A percentile compares a stretch with the other conserved stretches of the same genome.
These are phyloP conservation scores for Ectemnius cavifrons DNA, from an alignment of 2,888 invertebrate species.

Conservation along the genomic window DNA sequence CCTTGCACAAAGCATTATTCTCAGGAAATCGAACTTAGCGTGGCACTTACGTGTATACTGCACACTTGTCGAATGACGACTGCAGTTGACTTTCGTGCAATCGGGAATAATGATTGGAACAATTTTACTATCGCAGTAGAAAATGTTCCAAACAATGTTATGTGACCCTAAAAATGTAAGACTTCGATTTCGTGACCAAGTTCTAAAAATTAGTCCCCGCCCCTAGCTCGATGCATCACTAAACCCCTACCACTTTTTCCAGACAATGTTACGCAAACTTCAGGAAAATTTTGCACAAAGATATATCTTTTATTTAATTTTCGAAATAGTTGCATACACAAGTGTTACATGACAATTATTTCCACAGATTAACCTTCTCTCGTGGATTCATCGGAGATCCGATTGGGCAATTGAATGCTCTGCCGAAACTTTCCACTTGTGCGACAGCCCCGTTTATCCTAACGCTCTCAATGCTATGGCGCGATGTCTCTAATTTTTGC, in stretches of 20 bases:
- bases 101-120: too few relatives aligned
- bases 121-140: too few relatives aligned
- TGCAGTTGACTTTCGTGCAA: too few relatives aligned
- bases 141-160: too few relatives aligned
- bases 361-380: background rate
- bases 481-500: background rate
- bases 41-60: too few relatives aligned
- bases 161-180: too few relatives aligned
- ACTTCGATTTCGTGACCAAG: too few relatives aligned
- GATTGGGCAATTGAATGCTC: slow-evolving; percentile 4
- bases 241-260: too few relatives aligned
- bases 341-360: background rate
- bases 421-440: background rate
- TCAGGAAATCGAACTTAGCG: background rate
- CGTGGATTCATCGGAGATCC: background rate
- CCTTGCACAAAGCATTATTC: too few relatives aligned
- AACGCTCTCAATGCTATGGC: background rate
- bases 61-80: too few relatives aligned
- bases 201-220: too few relatives aligned
- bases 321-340: background rate
- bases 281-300: background rate
- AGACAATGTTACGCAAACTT: background rate
- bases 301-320: background rate
- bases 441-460: slow-evolving; percentile 10
- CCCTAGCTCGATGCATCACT: too few relatives aligned